A percentile compares a stretch with the other conserved stretches of the same genome.
Evolutionary conservation across 2,113 vertebrate species (phyloP).

Genomic region (Hylia prasina): DNA sequence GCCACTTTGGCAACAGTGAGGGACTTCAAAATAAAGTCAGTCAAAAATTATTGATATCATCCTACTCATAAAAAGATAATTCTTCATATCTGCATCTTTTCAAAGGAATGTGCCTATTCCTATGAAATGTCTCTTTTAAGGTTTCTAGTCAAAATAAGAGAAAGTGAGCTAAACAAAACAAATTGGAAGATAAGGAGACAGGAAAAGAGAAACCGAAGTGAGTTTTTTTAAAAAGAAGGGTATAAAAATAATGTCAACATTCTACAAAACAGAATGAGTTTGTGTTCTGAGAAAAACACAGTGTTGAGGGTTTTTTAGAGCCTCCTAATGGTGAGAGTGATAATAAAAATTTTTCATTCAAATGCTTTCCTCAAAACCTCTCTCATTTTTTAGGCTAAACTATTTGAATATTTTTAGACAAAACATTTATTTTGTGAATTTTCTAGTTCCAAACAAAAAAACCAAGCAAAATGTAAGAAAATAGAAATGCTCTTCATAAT

Average conservation of each 20-base stretch:
- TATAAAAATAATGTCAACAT: not conserved
- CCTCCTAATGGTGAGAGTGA: not conserved
- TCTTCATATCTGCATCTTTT: not conserved
- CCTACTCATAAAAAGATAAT: not conserved
- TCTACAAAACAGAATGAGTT: not conserved
- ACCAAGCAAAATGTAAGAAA: not conserved
- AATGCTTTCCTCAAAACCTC: not conserved
- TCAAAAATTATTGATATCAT: not conserved
- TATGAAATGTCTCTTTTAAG: not conserved
- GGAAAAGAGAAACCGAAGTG: not conserved
- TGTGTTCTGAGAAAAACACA: not conserved
- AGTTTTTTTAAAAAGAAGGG: not conserved
- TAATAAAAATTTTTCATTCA: not conserved
- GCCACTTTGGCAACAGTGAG: not conserved
- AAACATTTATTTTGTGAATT: not conserved
- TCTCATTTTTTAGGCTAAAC: not conserved
- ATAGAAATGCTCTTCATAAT: not conserved
- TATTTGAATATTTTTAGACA: not conserved
- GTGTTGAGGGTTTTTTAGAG: fast-evolving
- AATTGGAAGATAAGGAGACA: not conserved
- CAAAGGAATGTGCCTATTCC: not conserved
- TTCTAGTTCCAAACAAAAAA: not conserved
- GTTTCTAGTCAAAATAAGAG: not conserved
- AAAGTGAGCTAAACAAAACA: not conserved
- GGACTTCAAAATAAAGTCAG: not conserved